Percentiles rank a stretch among this genome's conserved stretches.
These are phyloP conservation scores for Limonius californicus DNA, from an alignment of 1,140 invertebrate species.

Conservation along the genomic window DNA sequence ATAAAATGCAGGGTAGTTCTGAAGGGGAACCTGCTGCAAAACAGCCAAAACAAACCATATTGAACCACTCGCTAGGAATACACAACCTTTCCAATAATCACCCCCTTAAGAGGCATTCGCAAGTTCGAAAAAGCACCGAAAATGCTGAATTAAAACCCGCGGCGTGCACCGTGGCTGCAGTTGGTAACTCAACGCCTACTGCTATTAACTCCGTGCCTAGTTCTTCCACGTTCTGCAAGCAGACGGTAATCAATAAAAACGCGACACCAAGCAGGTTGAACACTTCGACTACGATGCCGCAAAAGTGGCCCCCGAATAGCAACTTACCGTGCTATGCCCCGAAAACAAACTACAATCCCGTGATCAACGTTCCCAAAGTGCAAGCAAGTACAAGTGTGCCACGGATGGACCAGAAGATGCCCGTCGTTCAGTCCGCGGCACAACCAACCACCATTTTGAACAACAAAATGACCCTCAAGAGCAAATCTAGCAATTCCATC, in stretches of 20 bases:
- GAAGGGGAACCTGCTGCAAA: slow-evolving; percentile 30
- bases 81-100: slow-evolving; percentile 48
- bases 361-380: slow-evolving; percentile 35
- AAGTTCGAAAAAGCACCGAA: slow-evolving; percentile 20
- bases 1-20: slow-evolving; percentile 18
- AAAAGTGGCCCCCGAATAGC: not conserved
- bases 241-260: slow-evolving; percentile 25
- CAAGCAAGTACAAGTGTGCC: not conserved
- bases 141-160: not conserved
- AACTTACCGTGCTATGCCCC: slow-evolving; percentile 35
- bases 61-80: slow-evolving; percentile 42
- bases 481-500: slow-evolving; percentile 41
- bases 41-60: slow-evolving; percentile 35
- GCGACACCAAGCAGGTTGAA: not conserved
- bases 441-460: slow-evolving; percentile 4
- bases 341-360: slow-evolving; percentile 30
- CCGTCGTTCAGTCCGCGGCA: slow-evolving; percentile 17
- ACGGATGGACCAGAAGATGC: slow-evolving; percentile 10
- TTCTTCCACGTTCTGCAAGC: slow-evolving; percentile 21
- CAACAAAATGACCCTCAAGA: slow-evolving; percentile 42
- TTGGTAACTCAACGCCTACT: not conserved
- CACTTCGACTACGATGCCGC: slow-evolving; percentile 4
- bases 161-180: no score
- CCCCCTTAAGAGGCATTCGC: slow-evolving; percentile 42
- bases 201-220: not conserved